Evolutionary conservation across 2,888 invertebrate species (phyloP).

Genomic region (Panzeria rudis): DNA sequence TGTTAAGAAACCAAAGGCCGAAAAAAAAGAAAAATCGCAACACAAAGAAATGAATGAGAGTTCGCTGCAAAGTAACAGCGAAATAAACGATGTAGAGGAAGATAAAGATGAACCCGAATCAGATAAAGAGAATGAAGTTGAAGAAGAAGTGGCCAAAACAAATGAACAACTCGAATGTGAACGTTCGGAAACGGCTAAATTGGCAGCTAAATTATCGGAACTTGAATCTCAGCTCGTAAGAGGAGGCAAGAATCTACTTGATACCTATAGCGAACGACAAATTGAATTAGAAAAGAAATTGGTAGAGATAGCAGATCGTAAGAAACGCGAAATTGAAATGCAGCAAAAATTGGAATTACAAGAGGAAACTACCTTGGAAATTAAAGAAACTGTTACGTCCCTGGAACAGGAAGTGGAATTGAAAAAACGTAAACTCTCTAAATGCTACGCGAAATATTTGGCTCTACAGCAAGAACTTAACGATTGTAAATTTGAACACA

Average conservation of each 20-base stretch:
- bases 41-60: constrained; percentile 75
- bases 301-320: constrained; percentile 94
- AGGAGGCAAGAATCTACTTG: constrained; percentile 97
- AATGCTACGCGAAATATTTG: constrained; percentile 93
- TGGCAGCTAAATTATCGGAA: constrained; percentile 91
- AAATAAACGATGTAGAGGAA: constrained; percentile 73
- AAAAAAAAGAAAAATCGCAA: constrained; percentile 76
- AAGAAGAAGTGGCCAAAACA: constrained; percentile 81
- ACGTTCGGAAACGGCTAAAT: constrained; percentile 88
- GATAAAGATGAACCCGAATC: constrained; percentile 82
- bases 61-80: constrained; percentile 18
- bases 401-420: constrained; percentile 98
- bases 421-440: constrained; percentile 95
- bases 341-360: constrained; percentile 96
- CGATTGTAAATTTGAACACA: constrained; percentile 94
- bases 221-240: constrained; percentile 97
- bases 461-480: constrained; percentile 89
- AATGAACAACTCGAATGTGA: constrained; percentile 87
- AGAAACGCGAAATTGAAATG: constrained; percentile 90
- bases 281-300: constrained; percentile 93
- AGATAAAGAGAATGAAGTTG: constrained; percentile 82
- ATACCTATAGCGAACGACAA: constrained; percentile 97
- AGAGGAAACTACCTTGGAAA: constrained; percentile 95
- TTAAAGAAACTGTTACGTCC: constrained; percentile 95
- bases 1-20: constrained; percentile 77